These are phyloP conservation scores for Glandiceps talaboti DNA, from an alignment of 53 echinoderm and acorn worm genomes.

Conservation along the genomic window DNA sequence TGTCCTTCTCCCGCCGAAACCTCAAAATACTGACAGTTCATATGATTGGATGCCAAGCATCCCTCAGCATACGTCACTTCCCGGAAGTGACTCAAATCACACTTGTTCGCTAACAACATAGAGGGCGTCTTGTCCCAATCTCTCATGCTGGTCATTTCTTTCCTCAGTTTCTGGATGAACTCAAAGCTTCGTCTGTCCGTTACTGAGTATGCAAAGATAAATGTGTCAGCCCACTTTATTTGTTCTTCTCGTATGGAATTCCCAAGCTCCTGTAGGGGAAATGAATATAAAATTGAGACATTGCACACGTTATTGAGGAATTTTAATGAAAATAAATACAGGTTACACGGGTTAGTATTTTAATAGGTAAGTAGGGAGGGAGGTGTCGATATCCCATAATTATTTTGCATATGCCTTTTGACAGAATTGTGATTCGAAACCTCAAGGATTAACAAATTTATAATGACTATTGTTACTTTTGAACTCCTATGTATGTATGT, in stretches of 20 bases:
- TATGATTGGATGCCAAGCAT: background rate
- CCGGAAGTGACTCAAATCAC: background rate
- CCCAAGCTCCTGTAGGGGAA: conserved; percentile 44
- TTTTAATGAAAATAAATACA: too few species aligned
- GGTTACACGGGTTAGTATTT: too few species aligned
- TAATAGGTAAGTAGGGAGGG: too few species aligned
- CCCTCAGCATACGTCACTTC: background rate
- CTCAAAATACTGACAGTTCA: conserved; percentile 55
- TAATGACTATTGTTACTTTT: too few species aligned
- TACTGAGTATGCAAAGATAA: conserved; percentile 83
- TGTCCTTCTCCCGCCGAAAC: conserved; percentile 60
- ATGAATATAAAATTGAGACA: too few species aligned
- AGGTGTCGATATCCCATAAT: too few species aligned
- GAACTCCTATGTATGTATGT: too few species aligned
- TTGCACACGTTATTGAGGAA: too few species aligned
- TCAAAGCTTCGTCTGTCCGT: conserved; percentile 90
- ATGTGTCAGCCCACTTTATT: conserved; percentile 91
- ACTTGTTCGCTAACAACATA: background rate
- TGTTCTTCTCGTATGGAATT: conserved; percentile 57
- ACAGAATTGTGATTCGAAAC: too few species aligned
- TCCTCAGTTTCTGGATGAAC: conserved; percentile 35
- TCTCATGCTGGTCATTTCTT: background rate
- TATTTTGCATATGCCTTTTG: too few species aligned
- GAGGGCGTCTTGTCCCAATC: background rate
- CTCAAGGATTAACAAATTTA: too few species aligned